Evolutionary conservation across 1,140 invertebrate genomes (phyloP), one percentile per base, ranked within the genome.

Genomic region (Drosophila cardini): DNA sequence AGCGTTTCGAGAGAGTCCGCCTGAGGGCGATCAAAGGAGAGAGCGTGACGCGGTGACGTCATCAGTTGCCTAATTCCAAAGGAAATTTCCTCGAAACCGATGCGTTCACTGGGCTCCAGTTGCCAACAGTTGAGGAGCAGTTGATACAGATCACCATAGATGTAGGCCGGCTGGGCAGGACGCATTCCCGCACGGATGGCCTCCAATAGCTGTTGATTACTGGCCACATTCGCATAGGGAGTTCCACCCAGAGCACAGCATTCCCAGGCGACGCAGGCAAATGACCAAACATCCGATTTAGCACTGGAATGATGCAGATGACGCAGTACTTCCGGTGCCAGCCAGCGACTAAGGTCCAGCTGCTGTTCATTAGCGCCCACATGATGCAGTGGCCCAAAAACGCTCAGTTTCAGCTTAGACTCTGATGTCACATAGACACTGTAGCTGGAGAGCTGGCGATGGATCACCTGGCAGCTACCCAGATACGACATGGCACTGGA

Each of bases 81-180:
- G 10, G 92, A 91, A 45, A 96, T 93, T 83, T 95, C 94, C 38
- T 93, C 90, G 82, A 96, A 96, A 16, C 93, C 93, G 9, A 96
- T 96, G 75, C 97, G 93, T 79, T 98, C 96, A 76, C 96, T 95
- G 5, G 94, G 94, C 91, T 97, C 96, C n/a, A 95, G 86, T 82
- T 96, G 95, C 97, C 97, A 98, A 83, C 97, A 97, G 71, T 96
- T 95, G 4, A 96, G 92, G 93, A 97, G 96, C 45, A 97, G 92
- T 91, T 97, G 96, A 90, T 97, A 97, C 18, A 97, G 92, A 67
- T 96, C 95, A 89, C 96, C 95, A 42, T 94, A 94, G 32, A 96
- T 94, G 80, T 95, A 95, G 21, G 94, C 93, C 0, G 96, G 93
- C 80, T 97, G 96, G 3, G 94, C 93, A 1, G 97, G 94, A 30